Evolutionary conservation across 2,888 invertebrate genomes (phyloP).

Genomic region (Ischnus inquisitorius): DNA sequence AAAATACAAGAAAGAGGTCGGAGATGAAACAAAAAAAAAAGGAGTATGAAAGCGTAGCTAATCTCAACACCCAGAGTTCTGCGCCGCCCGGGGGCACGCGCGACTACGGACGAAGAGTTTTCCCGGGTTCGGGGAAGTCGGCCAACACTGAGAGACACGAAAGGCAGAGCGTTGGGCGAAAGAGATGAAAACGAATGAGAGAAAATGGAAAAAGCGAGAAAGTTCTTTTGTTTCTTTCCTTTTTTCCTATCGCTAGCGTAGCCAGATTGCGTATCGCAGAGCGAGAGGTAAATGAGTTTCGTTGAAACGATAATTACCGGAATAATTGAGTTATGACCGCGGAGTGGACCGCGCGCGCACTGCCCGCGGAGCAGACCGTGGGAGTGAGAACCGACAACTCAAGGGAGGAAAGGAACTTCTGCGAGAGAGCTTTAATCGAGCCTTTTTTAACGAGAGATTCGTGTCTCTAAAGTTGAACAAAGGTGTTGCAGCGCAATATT

Average conservation of each 20-base stretch:
- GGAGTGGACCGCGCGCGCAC: slow-evolving; percentile 28
- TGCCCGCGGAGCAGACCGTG: slow-evolving; percentile 11
- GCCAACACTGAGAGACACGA: slow-evolving; percentile 52
- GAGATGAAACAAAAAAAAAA: slow-evolving; percentile 42
- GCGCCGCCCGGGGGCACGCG: slow-evolving; percentile 23
- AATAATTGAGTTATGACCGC: slow-evolving; percentile 65
- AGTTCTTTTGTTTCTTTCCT: slow-evolving; percentile 3
- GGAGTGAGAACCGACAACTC: slow-evolving; percentile 21
- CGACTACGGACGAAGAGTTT: slow-evolving; percentile 53
- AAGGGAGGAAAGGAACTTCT: slow-evolving; percentile 29
- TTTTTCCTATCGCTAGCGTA: slow-evolving; percentile 34
- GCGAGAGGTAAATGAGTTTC: slow-evolving; percentile 52
- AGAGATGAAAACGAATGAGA: slow-evolving; percentile 38
- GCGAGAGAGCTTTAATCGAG: slow-evolving; percentile 55
- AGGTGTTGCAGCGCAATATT: slow-evolving; percentile 49
- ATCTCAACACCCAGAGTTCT: slow-evolving; percentile 40
- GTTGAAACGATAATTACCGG: slow-evolving; percentile 63
- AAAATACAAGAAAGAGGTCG: slow-evolving; percentile 7
- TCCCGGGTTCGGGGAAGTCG: slow-evolving; percentile 68
- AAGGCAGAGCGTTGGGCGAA: slow-evolving; percentile 2
- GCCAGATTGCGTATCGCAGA: slow-evolving; percentile 13
- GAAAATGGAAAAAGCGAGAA: slow-evolving; percentile 19
- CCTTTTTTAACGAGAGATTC: slow-evolving; percentile 59
- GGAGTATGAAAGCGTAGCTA: slow-evolving; percentile 24
- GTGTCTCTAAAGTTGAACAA: slow-evolving; percentile 53